Evolutionary conservation across 2,113 vertebrate genomes (phyloP).

Genomic region (Phyllostomus hastatus): DNA sequence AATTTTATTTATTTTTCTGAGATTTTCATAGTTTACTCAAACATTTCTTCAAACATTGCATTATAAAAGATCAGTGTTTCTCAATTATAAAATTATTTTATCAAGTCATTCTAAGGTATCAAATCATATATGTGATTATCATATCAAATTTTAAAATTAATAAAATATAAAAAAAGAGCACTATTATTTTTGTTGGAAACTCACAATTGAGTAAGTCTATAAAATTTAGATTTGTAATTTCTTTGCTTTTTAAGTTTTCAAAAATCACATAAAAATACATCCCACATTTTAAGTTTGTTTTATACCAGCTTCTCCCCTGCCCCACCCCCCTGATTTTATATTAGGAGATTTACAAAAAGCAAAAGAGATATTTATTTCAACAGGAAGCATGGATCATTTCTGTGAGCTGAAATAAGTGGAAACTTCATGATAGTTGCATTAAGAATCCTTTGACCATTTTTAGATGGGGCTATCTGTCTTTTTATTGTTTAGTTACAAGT

Average conservation of each 20-base stretch:
- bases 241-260: not conserved
- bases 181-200: not conserved
- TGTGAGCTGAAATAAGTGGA: not conserved
- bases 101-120: not conserved
- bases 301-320: not conserved
- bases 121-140: not conserved
- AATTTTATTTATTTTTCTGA: conserved; percentile 6
- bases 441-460: not conserved
- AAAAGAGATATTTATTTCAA: not conserved
- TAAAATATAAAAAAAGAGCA: not conserved
- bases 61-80: not conserved
- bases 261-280: not conserved
- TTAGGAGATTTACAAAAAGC: not conserved
- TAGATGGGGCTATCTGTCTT: not conserved
- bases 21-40: not conserved
- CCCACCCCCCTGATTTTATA: not conserved
- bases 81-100: not conserved
- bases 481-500: not conserved
- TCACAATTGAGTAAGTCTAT: not conserved
- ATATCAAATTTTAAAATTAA: not conserved
- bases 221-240: not conserved
- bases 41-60: not conserved
- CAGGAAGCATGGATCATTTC: not conserved
- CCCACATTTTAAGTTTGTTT: not conserved
- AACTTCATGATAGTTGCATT: not conserved